Evolutionary conservation across 2,797 vertebrate species (phyloP), one percentile per base, ranked within the genome.

Genomic region (Brotogeris chrysoptera): DNA sequence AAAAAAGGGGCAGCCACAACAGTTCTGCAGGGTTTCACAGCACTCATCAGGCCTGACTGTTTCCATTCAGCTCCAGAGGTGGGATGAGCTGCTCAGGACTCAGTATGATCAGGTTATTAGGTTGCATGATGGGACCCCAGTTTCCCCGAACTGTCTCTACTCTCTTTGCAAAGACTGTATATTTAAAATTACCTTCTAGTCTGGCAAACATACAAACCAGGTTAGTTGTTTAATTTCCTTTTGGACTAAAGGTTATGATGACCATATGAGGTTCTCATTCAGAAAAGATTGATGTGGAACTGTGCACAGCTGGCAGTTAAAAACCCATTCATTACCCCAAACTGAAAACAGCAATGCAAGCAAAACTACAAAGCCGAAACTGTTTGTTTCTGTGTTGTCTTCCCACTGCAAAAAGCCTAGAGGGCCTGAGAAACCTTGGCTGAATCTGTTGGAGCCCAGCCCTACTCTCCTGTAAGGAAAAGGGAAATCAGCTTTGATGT

Each of bases 251-350:
- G 79, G 63, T 96, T 80, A 47, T 81, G 63, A 79, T 17, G 91
- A 87, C 83, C 92, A 27, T 88, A 84, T 49, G 66, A 94, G 79
- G 80, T 52, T 88, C 57, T 79, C 80, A 18, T 82, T 93, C 60
- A 32, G 88, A 71, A 79, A 77, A 80, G 84, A 73, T 82, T 24
- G 41, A 55, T 6, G 73, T 46, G 82, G 59, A 44, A 27, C 53
- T 44, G 85, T 4, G 9, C 87, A 50, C 30, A n/a, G 79, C 81
- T 44, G 83, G 86, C 87, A 63, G 87, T 81, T 80, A 86, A 74
- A 92, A 90, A 60, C 90, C 84, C 92, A 21, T 27, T 11, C 9
- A 6, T 46, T 80, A 70, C 65, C 43, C 61, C 47, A 27, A 46
- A 83, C 73, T 14, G 30, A 20, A 39, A n/a, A 88, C 53, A 61